Percentiles rank a stretch among this genome's conserved stretches.
Conservation (phyloP, 1,140 invertebrate species). For the Acromyrmex echinatior region DNA sequence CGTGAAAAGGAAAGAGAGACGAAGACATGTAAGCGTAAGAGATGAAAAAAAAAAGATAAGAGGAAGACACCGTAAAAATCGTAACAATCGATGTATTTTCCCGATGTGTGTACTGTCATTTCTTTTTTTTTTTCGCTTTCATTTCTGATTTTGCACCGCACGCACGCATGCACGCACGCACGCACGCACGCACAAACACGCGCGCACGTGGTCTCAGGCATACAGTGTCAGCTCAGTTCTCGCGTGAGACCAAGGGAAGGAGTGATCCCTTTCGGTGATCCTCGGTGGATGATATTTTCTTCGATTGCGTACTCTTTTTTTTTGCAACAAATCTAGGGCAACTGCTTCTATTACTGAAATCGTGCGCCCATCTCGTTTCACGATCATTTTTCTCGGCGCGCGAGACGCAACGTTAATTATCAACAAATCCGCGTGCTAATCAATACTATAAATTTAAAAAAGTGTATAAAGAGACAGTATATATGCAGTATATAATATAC, state of each 20-base stretch:
- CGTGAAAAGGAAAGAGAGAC: constrained; percentile 3
- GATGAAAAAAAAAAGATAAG: constrained; percentile 11
- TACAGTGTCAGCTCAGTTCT: constrained; percentile 64
- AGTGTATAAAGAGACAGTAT: background rate
- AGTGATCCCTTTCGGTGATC: constrained; percentile 33
- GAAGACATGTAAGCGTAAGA: constrained; percentile 15
- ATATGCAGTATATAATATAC: background rate
- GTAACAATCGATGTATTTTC: constrained; percentile 8
- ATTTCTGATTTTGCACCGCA: constrained; percentile 83
- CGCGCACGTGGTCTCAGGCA: constrained; percentile 69
- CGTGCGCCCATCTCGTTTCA: constrained; percentile 67
- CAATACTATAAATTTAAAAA: constrained; percentile 13
- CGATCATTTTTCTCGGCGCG: constrained; percentile 66
- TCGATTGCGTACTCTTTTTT: constrained; percentile 48
- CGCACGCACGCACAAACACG: constrained; percentile 55
- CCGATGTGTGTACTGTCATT: background rate
- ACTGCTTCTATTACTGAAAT: constrained; percentile 53
- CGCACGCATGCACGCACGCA: constrained; percentile 74
- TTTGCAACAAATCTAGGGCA: constrained; percentile 53
- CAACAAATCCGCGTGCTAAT: constrained; percentile 2
- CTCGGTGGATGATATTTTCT: constrained; percentile 50
- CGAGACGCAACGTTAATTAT: constrained; percentile 25
- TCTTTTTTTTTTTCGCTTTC: constrained; percentile 14
- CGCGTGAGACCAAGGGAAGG: constrained; percentile 64
- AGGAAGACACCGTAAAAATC: constrained; percentile 44